Evolutionary conservation across 2,888 invertebrate species (phyloP).

Genomic region (Pimpla rufipes): DNA sequence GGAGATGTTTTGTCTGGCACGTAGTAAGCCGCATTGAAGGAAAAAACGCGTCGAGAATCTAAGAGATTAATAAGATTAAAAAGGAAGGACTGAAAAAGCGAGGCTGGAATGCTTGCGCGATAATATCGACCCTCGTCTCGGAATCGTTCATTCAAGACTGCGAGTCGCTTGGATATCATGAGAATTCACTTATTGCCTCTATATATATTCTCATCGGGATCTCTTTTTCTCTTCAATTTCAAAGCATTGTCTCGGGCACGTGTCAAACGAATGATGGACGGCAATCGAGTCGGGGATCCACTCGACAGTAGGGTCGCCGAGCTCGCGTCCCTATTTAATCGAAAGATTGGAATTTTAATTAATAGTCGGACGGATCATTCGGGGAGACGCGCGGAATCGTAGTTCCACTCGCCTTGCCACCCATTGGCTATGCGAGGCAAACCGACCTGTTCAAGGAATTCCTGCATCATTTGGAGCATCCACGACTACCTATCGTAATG

Average conservation of each 20-base stretch:
- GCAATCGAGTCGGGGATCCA: constrained; percentile 20
- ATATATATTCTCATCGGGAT: constrained; percentile 23
- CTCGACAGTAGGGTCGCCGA: constrained; percentile 25
- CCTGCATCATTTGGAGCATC: constrained; percentile 38
- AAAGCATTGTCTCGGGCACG: constrained; percentile 31
- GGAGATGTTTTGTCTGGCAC: not conserved
- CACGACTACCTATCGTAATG: constrained; percentile 72
- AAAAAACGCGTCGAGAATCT: not conserved
- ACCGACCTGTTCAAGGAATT: constrained; percentile 44
- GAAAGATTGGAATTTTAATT: constrained; percentile 81
- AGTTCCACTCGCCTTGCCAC: constrained; percentile 32
- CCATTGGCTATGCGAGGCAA: constrained; percentile 46
- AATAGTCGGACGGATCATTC: constrained; percentile 77
- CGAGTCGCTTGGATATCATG: not conserved
- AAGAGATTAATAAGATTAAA: constrained; percentile 6
- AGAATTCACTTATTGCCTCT: constrained; percentile 17
- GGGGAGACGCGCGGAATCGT: constrained; percentile 32
- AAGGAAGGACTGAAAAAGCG: not conserved
- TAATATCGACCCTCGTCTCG: constrained; percentile 12
- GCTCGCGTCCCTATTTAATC: constrained; percentile 71
- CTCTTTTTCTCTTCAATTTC: constrained; percentile 44
- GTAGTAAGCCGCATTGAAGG: not conserved
- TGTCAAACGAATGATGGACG: constrained; percentile 53
- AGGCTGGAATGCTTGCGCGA: not conserved
- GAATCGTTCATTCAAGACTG: constrained; percentile 13